Evolutionary conservation across 2,888 invertebrate genomes (phyloP).

Genomic region (Thymelicus lineola): DNA sequence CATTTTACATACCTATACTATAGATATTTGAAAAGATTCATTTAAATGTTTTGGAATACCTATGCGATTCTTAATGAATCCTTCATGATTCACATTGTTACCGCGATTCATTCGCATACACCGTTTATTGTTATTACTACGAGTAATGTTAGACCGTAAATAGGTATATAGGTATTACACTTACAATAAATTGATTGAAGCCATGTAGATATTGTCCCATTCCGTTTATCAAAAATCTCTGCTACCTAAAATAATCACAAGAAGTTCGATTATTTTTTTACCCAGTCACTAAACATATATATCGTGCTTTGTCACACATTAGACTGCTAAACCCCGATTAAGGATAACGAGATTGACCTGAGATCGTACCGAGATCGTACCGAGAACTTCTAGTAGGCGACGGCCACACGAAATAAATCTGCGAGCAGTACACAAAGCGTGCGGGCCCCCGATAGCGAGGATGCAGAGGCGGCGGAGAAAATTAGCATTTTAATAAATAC

Average conservation of each 20-base stretch:
- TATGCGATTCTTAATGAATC: no score
- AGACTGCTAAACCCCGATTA: not conserved
- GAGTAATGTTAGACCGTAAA: no score
- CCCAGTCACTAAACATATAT: not conserved
- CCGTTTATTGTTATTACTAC: no score
- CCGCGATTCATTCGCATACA: no score
- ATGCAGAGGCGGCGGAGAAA: conserved; percentile 81
- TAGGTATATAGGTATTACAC: no score
- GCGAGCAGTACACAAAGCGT: conserved; percentile 81
- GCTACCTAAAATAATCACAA: not conserved
- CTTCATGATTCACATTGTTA: no score
- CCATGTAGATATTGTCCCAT: no score
- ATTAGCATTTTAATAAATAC: conserved; percentile 86
- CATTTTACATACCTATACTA: no score
- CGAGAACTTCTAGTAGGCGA: conserved; percentile 60
- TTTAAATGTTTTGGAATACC: no score
- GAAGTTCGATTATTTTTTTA: not conserved
- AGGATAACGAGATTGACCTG: conserved; percentile 47
- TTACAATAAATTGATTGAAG: no score
- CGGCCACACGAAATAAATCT: conserved; percentile 80
- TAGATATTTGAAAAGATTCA: no score
- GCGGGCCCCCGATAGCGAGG: conserved; percentile 77
- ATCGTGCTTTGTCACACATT: not conserved
- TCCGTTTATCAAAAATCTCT: no score
- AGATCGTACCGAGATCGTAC: conserved; percentile 56